Base-by-base conservation (phyloP, 2,797 vertebrate genomes). In the Lacerta agilis region DNA sequence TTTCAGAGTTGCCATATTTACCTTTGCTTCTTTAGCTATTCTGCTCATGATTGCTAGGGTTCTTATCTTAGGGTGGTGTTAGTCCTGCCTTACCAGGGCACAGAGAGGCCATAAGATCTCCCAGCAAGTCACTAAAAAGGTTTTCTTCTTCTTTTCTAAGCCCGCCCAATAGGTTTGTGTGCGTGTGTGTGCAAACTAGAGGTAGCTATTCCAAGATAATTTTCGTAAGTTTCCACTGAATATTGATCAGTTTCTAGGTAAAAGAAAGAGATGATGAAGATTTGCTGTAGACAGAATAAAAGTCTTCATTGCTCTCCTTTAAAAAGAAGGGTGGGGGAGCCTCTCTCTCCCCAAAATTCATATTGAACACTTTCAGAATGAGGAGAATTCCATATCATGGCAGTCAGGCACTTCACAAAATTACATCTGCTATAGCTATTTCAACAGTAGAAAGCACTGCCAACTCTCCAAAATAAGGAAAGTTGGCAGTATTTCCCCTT, bases 391-490 rank as follows among this genome's bases (percentile, higher is more conserved):
- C 67, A 64, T 45, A 49, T 49, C 23, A 66, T 73, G 25, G 67
- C 9, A 58, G 45, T 17, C 66, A 64, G 38, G 45, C 36, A 64
- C 15, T 88, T 85, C 69, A 85, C n/a, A 85, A 64, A 88, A 66
- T 41, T 64, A 20, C 23, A 80, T 80, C 55, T 75, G 69, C n/a
- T 80, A 45, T 49, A 88, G 25, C 3, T 10, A 85, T 85, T 79
- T 84, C 69, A 81, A 61, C n/a, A 49, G 49, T 15, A 66, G 25
- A 75, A 49, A 81, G 80, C 29, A 49, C 17, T 85, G 69, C 82
- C 82, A 88, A 75, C 55, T 88, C 79, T 85, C 87, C 69, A 67
- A 67, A 88, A 43, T 88, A 80, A 66, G 45, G 55, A 49, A 88
- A 79, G 58, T 23, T 88, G 77, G 77, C 77, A 88, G 25, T 49